Percentiles rank a stretch among this genome's conserved stretches.
Evolutionary conservation across 2,113 vertebrate genomes (phyloP).

Genomic region (Eleginops maclovinus): DNA sequence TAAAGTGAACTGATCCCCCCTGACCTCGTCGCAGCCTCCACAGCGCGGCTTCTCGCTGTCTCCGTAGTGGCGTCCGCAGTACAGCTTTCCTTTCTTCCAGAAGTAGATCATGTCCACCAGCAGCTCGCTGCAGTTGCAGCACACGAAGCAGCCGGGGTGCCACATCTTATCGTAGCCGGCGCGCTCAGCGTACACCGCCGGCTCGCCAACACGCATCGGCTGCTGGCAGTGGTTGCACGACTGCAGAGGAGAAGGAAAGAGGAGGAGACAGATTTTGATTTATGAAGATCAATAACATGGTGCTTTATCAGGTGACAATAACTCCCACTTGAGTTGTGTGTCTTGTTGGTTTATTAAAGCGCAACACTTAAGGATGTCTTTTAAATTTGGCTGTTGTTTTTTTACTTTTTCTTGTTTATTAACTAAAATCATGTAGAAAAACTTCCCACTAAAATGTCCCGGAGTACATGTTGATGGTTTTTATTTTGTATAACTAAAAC

Average conservation of each 20-base stretch:
- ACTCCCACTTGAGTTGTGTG: not conserved
- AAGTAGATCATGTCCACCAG: slow-evolving; percentile 99
- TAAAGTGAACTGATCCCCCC: too few species aligned
- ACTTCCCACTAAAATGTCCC: too few species aligned
- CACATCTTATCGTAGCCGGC: slow-evolving; percentile 95
- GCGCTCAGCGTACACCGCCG: slow-evolving; percentile 94
- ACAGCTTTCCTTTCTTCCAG: slow-evolving; percentile 95
- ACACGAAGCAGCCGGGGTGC: slow-evolving; percentile 96
- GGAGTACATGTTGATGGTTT: too few species aligned
- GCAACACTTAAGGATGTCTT: not conserved
- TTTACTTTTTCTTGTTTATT: too few species aligned
- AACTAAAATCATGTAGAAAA: too few species aligned
- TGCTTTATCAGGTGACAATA: not conserved
- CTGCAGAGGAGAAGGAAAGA: slow-evolving; percentile 73
- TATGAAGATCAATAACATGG: not conserved
- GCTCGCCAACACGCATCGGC: slow-evolving; percentile 91
- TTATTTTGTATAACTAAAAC: too few species aligned
- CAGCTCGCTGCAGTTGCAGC: slow-evolving; percentile 90
- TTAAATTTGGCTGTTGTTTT: too few species aligned
- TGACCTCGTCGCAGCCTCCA: slow-evolving; percentile 98
- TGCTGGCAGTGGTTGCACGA: slow-evolving; percentile 89
- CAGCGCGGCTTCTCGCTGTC: slow-evolving; percentile 98
- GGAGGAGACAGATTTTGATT: not conserved
- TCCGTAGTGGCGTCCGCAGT: slow-evolving; percentile 97
- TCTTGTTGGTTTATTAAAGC: not conserved